Evolutionary conservation across 2,888 invertebrate species (phyloP), one percentile per base, ranked within the genome.

Genomic region (Adineta ricciae): DNA sequence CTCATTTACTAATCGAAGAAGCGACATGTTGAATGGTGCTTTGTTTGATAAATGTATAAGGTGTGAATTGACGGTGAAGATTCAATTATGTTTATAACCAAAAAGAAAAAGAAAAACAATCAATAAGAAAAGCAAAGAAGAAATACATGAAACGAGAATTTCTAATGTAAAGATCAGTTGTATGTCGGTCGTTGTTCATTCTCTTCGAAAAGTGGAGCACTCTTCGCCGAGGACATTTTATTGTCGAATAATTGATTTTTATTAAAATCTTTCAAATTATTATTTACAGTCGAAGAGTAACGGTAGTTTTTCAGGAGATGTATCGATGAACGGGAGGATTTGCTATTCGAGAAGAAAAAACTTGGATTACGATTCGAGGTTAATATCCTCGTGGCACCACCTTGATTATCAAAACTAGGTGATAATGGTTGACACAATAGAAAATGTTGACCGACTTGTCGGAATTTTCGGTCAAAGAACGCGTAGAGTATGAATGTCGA

Each of bases 401-500:
- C 32, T 32, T 14, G 32, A 32, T 7, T 27, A 32, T 64, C 64
- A 32, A 64, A 64, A 32, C 27, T 19, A 64, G 32, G 32, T 64
- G 64, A 32, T 32, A 64, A 64, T 32, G 64, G 64, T 64, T 32
- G 14, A 32, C 64, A 64, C 4, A 64, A 64, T 27, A 64, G 16
- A 32, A 64, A 64, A 32, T 64, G 64, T 32, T 64, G 14, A 32
- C 64, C 64, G 32, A 64, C 64, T 78, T 78, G 38, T 41, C 78
- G 78, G 41, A 78, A 78, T 78, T 78, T 78, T 78, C 41, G 7
- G n/a, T 41, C 78, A 41, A 78, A 78, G 41, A 78, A 78, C 1
- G 78, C 38, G 38, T 78, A 78, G 0, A 78, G 41, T 24, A 78
- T 78, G n/a, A 78, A 78, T 41, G 78, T 41, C 1, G 78, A 78